Base-by-base conservation (phyloP, 2,888 invertebrate species). In the Hecatera dysodea region DNA sequence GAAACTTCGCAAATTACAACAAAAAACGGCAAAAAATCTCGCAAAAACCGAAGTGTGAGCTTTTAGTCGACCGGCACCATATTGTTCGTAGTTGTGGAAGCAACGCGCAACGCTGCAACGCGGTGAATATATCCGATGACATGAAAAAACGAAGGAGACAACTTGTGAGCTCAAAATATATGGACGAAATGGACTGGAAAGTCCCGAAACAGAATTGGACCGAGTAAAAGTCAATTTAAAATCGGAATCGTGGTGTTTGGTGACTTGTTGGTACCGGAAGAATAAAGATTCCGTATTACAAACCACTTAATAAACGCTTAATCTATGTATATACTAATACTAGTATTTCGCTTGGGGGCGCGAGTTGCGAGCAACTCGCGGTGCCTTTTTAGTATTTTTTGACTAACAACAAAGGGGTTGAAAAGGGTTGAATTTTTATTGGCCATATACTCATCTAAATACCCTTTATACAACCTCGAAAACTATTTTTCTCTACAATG, bases 181-280 rank as follows among this genome's bases (percentile, higher is more conserved):
- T 57, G 64, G 8, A 24, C 48, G 48, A 80, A 69, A 68, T 64
- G 50, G 57, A 69, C 29, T 44, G 77, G 52, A 52, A 80, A 64
- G 33, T 11, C n/a, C 29, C 60, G 29, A 55, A 64, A 75, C 55
- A 60, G 29, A 42, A 61, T 36, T 50, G 22, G 46, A n/a, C 1
- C 15, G 46, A 19, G 24, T 24, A 46, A 71, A 75, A 48, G 46
- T 77, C 64, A 61, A 44, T 57, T 46, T 11, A 27, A 57, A 59
- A 66, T 39, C 24, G 29, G 12, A 46, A 52, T 24, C 9, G 6
- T 52, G 22, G 11, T 27, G 15, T 9, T 29, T 27, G n/a, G 24
- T 22, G 19, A 27, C n/a, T 9, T 29, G 9, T n/a, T 42, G 27
- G 60, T 29, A n/a, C 15, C 29, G 2, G 0, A 19, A n/a, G 29